Evolutionary conservation across 2,113 vertebrate genomes (phyloP).

Genomic region (Gallinago undulata): DNA sequence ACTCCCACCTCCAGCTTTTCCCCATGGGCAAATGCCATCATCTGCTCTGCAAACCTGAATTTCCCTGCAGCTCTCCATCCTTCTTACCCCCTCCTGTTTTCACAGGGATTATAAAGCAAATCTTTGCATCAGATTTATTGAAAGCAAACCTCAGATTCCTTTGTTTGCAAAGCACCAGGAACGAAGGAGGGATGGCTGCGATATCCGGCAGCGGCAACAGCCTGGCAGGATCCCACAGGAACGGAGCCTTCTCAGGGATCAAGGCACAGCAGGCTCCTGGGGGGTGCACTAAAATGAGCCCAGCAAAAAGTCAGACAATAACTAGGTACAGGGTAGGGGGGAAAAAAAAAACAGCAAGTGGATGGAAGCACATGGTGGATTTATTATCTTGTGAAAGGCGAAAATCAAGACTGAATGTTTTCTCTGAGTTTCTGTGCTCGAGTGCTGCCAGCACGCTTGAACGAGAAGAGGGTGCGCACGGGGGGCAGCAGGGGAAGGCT

Average conservation of each 20-base stretch:
- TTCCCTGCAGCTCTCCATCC: background rate
- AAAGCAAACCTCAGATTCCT: background rate
- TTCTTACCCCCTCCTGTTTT: background rate
- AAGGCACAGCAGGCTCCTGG: background rate
- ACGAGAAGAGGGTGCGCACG: background rate
- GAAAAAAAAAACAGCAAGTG: background rate
- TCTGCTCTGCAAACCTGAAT: background rate
- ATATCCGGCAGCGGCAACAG: background rate
- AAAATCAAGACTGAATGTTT: background rate
- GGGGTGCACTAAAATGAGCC: background rate
- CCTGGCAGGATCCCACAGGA: background rate
- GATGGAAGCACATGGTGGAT: background rate
- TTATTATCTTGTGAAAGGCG: background rate
- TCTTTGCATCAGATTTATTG: background rate
- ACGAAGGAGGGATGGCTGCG: fast-evolving
- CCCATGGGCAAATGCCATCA: background rate
- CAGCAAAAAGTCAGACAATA: background rate
- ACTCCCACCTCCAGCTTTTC: background rate
- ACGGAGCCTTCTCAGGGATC: fast-evolving
- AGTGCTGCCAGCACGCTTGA: background rate
- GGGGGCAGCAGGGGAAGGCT: background rate
- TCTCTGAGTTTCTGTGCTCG: background rate
- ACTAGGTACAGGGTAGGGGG: background rate
- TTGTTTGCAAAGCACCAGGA: background rate
- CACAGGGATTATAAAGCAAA: background rate